Conservation (phyloP, 2,113 vertebrate species). For the Pan troglodytes region NHGRI_mPanTro3-v2.1_pri NC_072401.2:178209001-178209500, state of each 20-base stretch:
- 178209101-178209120: not conserved
- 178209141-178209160: not conserved
- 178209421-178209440: not conserved
- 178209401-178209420: not conserved
- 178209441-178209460: not conserved
- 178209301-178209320: not conserved
- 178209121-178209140: not conserved
- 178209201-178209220: not conserved
- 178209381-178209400: not conserved
- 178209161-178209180: not conserved
- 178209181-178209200: not conserved
- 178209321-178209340: not conserved
- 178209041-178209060: too few species aligned
- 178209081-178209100: not conserved
- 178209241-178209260: not conserved
- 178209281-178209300: not conserved
- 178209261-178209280: not conserved
- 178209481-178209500: not conserved
- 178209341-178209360: not conserved
- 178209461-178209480: not conserved
- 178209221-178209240: not conserved
- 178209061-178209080: not conserved
- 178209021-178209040: not conserved
- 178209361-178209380: not conserved
- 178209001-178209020: not conserved